phyloP scores from a whole-genome alignment of 2,888 invertebrate genomes.

The Hydrotaea cyrtoneurina region DNA sequence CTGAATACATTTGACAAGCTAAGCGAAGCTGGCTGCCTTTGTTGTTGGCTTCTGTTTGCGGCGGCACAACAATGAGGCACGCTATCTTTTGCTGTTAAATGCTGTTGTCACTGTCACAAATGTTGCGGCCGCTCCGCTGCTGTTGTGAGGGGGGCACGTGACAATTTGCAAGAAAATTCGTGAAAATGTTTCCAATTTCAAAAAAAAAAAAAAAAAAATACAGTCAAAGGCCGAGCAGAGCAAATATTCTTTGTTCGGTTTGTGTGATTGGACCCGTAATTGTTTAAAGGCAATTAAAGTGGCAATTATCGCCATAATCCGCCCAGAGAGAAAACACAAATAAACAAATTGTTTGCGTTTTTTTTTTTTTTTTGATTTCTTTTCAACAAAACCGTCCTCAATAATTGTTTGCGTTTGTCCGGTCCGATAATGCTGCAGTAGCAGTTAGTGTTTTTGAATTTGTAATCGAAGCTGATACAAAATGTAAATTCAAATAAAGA shows the following conservation, averaged over 20 bases:
- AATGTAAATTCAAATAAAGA: no score
- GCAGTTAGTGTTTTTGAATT: no score
- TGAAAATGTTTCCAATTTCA: constrained; percentile 22
- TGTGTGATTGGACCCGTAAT: neutral
- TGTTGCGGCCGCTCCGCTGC: neutral
- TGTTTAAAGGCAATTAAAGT: neutral
- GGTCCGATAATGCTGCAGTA: no score
- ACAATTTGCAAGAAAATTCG: constrained; percentile 49
- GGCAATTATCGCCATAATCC: constrained; percentile 13
- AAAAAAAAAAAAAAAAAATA: constrained; percentile 7
- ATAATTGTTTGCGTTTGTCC: no score
- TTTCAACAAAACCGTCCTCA: no score
- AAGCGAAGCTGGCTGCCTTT: neutral
- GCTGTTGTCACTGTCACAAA: neutral
- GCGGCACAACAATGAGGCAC: neutral
- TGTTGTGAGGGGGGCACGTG: constrained; percentile 49
- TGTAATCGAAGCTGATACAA: no score
- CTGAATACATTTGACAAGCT: neutral
- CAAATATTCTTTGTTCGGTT: constrained; percentile 4
- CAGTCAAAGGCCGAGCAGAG: neutral
- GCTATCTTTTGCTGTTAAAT: neutral
- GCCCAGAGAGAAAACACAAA: neutral
- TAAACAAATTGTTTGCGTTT: no score
- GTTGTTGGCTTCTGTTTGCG: neutral
- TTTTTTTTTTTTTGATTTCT: no score